Evolutionary conservation across 1,140 invertebrate genomes (phyloP).

Genomic region (Euwallacea fornicatus): DNA sequence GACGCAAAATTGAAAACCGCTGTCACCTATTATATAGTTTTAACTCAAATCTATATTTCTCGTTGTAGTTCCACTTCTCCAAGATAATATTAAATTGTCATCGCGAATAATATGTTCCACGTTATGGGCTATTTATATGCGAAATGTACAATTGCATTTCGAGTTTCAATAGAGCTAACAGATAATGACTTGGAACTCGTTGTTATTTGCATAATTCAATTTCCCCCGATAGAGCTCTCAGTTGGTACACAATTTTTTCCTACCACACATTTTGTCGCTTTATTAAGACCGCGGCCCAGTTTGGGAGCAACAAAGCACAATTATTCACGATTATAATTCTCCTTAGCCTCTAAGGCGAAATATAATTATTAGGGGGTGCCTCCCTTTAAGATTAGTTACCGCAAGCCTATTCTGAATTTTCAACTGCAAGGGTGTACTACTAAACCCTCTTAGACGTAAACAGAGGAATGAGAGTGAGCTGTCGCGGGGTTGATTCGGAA

Average conservation of each 20-base stretch:
- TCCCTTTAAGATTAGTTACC: conserved; percentile 17
- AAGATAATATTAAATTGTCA: conserved; percentile 18
- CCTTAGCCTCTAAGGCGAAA: conserved; percentile 8
- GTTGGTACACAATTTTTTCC: background rate
- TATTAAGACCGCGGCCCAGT: conserved; percentile 1
- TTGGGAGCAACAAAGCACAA: conserved; percentile 11
- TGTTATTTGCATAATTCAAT: conserved; percentile 2
- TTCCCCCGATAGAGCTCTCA: background rate
- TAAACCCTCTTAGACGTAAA: conserved; percentile 15
- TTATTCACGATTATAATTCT: conserved; percentile 14
- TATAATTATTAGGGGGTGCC: conserved; percentile 14
- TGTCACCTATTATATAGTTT: background rate
- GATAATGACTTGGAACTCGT: background rate
- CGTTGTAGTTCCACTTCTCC: background rate
- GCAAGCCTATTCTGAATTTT: conserved; percentile 17
- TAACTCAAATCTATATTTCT: background rate
- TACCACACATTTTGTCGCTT: background rate
- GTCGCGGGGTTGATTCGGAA: background rate
- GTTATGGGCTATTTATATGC: conserved; percentile 6
- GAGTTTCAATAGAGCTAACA: background rate
- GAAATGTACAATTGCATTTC: conserved; percentile 1
- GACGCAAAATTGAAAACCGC: background rate
- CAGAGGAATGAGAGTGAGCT: conserved; percentile 1
- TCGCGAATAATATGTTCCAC: conserved; percentile 2
- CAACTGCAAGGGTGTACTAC: conserved; percentile 11